phyloP scores from a whole-genome alignment of 1,140 invertebrate genomes.

The Chelonus insularis region DNA sequence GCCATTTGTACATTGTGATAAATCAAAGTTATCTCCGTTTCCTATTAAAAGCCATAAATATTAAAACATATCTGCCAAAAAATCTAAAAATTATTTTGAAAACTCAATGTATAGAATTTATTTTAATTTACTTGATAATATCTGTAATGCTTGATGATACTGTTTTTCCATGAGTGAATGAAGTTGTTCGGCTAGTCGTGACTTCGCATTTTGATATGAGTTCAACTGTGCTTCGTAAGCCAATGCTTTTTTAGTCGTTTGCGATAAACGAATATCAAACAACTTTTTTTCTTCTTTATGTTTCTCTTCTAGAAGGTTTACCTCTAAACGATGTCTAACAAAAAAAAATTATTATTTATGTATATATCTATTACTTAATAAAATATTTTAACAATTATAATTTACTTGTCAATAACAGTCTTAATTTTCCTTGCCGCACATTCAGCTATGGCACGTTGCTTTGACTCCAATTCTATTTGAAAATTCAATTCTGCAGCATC shows the following conservation, averaged over 20 bases:
- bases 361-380: background rate
- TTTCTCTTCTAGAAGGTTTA: conserved; percentile 75
- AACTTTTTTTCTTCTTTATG: conserved; percentile 74
- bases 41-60: no score
- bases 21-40: conserved; percentile 46
- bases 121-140: conserved; percentile 69
- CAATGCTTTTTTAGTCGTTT: conserved; percentile 67
- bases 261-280: conserved; percentile 68
- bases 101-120: no score
- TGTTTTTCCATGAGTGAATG: conserved; percentile 79
- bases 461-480: conserved; percentile 66
- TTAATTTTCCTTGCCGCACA: conserved; percentile 71
- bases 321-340: conserved; percentile 71
- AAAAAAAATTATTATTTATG: conserved; percentile 20
- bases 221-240: conserved; percentile 65
- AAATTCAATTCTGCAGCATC: conserved; percentile 69
- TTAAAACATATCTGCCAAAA: no score
- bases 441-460: conserved; percentile 69
- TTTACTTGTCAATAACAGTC: conserved; percentile 73
- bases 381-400: conserved; percentile 36
- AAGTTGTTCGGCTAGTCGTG: conserved; percentile 71
- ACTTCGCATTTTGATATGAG: conserved; percentile 62
- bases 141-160: conserved; percentile 74
- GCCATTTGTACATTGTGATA: conserved; percentile 42
- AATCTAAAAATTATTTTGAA: no score